A percentile compares a stretch with the other conserved stretches of the same genome.
phyloP scores from a whole-genome alignment of 2,797 vertebrate genomes.

The Cossypha niveicapilla region DNA sequence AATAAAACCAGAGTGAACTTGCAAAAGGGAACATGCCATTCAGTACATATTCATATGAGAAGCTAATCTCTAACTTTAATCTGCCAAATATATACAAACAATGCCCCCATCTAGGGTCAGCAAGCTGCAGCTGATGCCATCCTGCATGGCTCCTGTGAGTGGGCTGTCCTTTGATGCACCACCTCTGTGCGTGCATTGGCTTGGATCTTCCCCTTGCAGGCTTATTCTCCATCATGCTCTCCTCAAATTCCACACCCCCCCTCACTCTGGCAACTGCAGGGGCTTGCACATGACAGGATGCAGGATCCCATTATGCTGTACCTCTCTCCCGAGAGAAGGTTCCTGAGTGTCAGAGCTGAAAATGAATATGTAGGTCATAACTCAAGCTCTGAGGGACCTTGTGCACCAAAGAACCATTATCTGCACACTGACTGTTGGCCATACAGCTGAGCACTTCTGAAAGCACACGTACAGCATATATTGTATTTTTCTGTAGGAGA shows the following conservation, averaged over 20 bases:
- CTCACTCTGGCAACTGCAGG: neutral
- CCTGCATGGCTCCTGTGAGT: neutral
- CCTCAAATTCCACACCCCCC: neutral
- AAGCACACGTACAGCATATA: neutral
- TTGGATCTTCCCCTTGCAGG: neutral
- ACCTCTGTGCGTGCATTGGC: rapidly evolving
- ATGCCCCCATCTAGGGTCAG: neutral
- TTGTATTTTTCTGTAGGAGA: neutral
- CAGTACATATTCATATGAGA: neutral
- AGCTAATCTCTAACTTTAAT: neutral
- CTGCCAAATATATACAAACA: neutral
- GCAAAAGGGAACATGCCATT: neutral
- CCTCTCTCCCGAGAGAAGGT: neutral
- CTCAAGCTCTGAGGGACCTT: neutral
- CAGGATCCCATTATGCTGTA: neutral
- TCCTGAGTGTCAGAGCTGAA: neutral
- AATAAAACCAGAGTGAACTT: neutral
- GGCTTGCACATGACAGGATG: neutral
- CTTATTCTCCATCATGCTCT: neutral
- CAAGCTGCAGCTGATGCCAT: neutral
- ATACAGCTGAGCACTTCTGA: neutral
- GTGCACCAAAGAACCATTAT: neutral
- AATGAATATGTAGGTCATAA: neutral
- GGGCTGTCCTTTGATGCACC: neutral
- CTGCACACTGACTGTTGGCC: neutral